Evolutionary conservation across 2,797 vertebrate species (phyloP).

Genomic region (Esox masquinongy): DNA sequence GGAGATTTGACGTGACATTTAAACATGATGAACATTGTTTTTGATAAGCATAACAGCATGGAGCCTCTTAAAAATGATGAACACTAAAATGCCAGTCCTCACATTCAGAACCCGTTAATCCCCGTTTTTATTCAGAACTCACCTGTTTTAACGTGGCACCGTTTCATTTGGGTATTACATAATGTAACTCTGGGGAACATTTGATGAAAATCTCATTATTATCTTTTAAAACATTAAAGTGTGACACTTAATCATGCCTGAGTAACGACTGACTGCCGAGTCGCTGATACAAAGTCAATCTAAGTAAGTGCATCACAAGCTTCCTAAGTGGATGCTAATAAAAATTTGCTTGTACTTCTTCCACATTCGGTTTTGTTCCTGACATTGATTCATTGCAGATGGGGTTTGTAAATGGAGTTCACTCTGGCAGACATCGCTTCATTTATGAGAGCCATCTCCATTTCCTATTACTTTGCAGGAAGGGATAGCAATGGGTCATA

Average conservation of each 20-base stretch:
- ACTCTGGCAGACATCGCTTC: conserved; percentile 70
- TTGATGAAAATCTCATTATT: conserved; percentile 56
- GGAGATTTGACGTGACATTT: conserved; percentile 66
- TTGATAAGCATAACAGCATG: conserved; percentile 63
- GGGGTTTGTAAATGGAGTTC: conserved; percentile 72
- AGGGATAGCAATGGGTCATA: conserved; percentile 41
- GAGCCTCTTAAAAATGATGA: conserved; percentile 23
- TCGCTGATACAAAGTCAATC: not conserved
- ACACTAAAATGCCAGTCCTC: conserved; percentile 32
- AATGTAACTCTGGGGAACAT: conserved; percentile 48
- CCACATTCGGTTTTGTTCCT: conserved; percentile 36
- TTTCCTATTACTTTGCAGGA: conserved; percentile 46
- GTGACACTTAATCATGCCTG: conserved; percentile 33
- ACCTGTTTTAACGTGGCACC: conserved; percentile 56
- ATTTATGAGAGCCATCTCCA: conserved; percentile 65
- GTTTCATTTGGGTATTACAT: conserved; percentile 53
- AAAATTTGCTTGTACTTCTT: not conserved
- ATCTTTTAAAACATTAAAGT: conserved; percentile 24
- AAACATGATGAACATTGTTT: conserved; percentile 62
- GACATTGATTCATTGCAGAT: conserved; percentile 68
- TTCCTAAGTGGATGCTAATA: not conserved
- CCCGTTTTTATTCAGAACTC: conserved; percentile 59
- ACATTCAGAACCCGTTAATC: conserved; percentile 51
- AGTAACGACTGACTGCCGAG: conserved; percentile 34
- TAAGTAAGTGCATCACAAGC: conserved; percentile 42